Base-by-base conservation (phyloP, 2,797 vertebrate species). In the Acanthiza pusilla region DNA sequence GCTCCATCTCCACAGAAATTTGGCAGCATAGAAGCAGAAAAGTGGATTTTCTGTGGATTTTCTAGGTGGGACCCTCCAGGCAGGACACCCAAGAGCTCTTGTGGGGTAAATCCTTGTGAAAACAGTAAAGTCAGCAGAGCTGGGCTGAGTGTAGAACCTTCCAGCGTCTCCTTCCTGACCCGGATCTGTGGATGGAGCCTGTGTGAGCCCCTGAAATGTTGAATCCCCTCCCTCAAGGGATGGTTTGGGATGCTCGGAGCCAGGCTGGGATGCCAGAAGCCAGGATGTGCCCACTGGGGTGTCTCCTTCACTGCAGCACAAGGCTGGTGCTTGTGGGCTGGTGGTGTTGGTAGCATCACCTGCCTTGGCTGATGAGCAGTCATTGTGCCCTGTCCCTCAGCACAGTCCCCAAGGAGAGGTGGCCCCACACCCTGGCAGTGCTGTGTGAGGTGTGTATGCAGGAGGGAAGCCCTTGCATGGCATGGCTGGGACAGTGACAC, bases 401-500 rank as follows among this genome's bases (percentile, higher is more conserved):
- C 42, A 4, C 4, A 0, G 57, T 5, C 40, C 32, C 45, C 4
- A 3, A 12, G 60, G 23, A 73, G 71, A 77, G 40, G 50, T 26
- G 50, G 3, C 58, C 40, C 8, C 0, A 2, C 9, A 30, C 15
- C 53, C 34, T 48, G 81, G 74, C 57, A 61, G 23, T 30, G 54
- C 42, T 61, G 43, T 0, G 0, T 23, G 51, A 70, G 42, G 23
- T 13, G 34, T 8, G 21, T 17, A 29, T 30, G 74, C 30, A 36
- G 66, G 38, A 62, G 40, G 43, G 18, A 40, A 2, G 5, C 3
- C 1, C 2, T 4, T 3, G 3, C 42, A 17, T 4, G 38, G 45
- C 68, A 53, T 0, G 0, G 30, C 42, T 5, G 2, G 48, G 34
- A 53, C 3, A 1, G 36, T 16, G 48, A 29, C 11, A 1, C 61